Percentiles rank a stretch among this genome's conserved stretches.
Conservation (phyloP, 2,888 invertebrate genomes). For the Leucophenga montana region DNA sequence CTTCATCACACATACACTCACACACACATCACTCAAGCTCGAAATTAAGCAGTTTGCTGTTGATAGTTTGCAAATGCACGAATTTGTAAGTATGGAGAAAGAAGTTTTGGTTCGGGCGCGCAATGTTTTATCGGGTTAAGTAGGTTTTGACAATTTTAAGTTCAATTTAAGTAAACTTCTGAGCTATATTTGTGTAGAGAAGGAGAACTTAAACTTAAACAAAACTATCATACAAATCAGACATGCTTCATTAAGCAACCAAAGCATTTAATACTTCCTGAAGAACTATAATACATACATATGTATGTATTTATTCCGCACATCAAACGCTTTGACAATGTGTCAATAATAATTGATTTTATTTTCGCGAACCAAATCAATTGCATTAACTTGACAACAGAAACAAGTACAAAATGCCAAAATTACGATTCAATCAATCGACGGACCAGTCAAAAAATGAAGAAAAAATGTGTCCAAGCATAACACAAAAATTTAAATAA, state of each 20-base stretch:
- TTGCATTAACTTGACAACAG: constrained; percentile 10
- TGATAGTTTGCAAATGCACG: constrained; percentile 21
- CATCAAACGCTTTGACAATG: constrained; percentile 35
- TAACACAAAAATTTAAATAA: constrained; percentile 38
- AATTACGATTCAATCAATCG: background rate
- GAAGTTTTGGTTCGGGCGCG: too few relatives aligned
- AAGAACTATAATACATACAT: too few relatives aligned
- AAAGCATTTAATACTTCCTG: background rate
- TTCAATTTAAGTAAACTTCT: too few relatives aligned
- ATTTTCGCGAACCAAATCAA: background rate
- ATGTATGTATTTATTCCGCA: constrained; percentile 4
- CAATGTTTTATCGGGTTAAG: too few relatives aligned
- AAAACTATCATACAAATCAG: too few relatives aligned
- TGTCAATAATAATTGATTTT: constrained; percentile 48
- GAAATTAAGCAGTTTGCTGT: constrained; percentile 32
- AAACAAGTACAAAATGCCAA: constrained; percentile 8
- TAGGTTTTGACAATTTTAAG: too few relatives aligned
- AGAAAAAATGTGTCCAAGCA: background rate
- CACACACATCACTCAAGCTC: constrained; percentile 24
- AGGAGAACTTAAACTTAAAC: too few relatives aligned
- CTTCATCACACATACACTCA: constrained; percentile 3
- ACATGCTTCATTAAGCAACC: background rate
- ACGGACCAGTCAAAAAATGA: background rate
- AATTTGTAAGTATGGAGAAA: background rate
- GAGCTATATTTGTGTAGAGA: too few relatives aligned